phyloP scores from a whole-genome alignment of 1,140 invertebrate genomes.

The Lethrus apterus region DNA sequence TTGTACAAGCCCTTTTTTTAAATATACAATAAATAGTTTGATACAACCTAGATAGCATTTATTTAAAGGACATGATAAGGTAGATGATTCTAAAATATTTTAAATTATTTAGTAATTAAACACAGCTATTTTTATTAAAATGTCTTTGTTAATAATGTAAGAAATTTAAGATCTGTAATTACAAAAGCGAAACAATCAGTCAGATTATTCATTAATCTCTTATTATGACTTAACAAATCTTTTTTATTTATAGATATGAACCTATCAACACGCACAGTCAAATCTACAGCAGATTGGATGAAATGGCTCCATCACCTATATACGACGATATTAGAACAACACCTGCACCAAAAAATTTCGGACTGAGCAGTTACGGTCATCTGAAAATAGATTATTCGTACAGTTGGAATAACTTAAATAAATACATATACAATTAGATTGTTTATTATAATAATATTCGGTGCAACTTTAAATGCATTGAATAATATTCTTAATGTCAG shows the following conservation, averaged over 20 bases:
- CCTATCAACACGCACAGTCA: slow-evolving; percentile 19
- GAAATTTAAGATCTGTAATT: too few species aligned
- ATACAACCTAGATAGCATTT: too few species aligned
- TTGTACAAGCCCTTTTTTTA: too few species aligned
- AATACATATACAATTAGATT: slow-evolving; percentile 33
- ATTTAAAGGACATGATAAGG: too few species aligned
- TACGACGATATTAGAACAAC: slow-evolving; percentile 30
- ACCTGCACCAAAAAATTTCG: slow-evolving; percentile 47
- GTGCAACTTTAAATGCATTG: too few species aligned
- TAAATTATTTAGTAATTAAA: too few species aligned
- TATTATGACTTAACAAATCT: slow-evolving; percentile 5
- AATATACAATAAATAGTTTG: too few species aligned
- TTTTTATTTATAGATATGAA: slow-evolving; percentile 23
- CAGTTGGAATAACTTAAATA: slow-evolving; percentile 53
- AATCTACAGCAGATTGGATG: slow-evolving; percentile 29
- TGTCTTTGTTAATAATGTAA: too few species aligned
- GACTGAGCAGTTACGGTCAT: slow-evolving; percentile 60
- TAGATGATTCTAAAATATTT: too few species aligned
- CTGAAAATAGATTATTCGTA: slow-evolving; percentile 67
- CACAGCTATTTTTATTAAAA: too few species aligned
- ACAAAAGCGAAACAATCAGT: background rate
- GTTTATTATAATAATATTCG: too few species aligned
- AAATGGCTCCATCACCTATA: slow-evolving; percentile 27
- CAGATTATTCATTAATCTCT: slow-evolving; percentile 7
- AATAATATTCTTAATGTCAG: too few species aligned